Evolutionary conservation across 2,888 invertebrate species (phyloP), one percentile per base, ranked within the genome.

Genomic region (Leptarthrus brevirostris): DNA sequence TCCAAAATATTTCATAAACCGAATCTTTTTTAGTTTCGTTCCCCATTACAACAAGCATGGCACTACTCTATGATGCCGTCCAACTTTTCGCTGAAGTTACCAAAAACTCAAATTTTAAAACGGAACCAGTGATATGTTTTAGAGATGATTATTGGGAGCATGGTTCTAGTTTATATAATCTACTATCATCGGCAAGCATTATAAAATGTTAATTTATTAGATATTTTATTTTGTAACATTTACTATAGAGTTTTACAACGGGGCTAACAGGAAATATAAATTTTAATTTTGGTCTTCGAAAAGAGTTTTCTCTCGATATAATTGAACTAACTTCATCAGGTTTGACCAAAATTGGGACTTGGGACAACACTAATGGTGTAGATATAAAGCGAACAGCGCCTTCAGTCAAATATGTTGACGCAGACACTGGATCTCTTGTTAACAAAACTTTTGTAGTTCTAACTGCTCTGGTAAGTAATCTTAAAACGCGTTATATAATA

Each of bases 31-130:
- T n/a, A n/a, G n/a, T n/a, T n/a, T n/a, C n/a, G n/a, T 80, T 82
- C 16, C 79, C 81, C 0, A 80, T 84, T 47, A 83, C 82, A 4
- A 87, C 93, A 1, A 91, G 92, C 81, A 89, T 93, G 75, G 96
- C 95, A 0, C 86, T 97, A 69, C 88, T 94, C 77, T 92, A 93
- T 80, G 97, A 97, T 83, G 92, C 95, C 0, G 93, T 96, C 4
- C 88, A 89, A 73, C 85, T 96, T 70, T 94, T 95, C 81, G 91
- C 92, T 1, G 88, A 90, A 79, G 93, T 93, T 16, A 86, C 96
- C 30, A 89, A 90, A 77, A 89, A 90, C 78, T 83, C 93, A 8
- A 86, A 86, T 58, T 86, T 86, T 70, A 81, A 85, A 34, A 80
- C 87, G 0, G 85, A 85, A 78, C 78, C 84, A 6, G 81, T 93